Evolutionary conservation across 1,140 invertebrate species (phyloP).

Genomic region (Rhagoletis zephyria): DNA sequence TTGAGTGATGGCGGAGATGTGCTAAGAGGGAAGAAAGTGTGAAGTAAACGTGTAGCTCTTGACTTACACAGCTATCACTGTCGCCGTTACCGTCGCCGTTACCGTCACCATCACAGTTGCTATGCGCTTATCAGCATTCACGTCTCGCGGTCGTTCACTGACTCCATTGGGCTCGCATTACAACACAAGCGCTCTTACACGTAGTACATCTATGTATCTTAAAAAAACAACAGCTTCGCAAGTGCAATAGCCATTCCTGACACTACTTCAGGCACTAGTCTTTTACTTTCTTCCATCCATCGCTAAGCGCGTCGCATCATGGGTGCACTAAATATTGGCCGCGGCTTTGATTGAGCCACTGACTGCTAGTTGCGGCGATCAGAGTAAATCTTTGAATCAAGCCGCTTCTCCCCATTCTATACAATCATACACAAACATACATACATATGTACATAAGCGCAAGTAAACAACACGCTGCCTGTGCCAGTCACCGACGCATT

Average conservation of each 20-base stretch:
- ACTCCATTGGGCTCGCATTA: not conserved
- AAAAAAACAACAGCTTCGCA: not conserved
- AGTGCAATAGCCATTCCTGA: not conserved
- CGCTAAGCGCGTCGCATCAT: not conserved
- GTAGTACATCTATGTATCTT: not conserved
- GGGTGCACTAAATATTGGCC: not conserved
- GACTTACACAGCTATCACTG: not conserved
- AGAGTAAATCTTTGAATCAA: conserved; percentile 18
- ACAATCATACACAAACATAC: too few species aligned
- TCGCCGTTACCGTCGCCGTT: not conserved
- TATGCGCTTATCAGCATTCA: conserved; percentile 9
- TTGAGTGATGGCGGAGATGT: not conserved
- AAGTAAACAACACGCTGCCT: not conserved
- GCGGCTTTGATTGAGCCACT: not conserved
- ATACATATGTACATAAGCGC: not conserved
- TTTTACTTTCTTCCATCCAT: not conserved
- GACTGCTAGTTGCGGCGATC: not conserved
- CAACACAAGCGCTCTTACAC: not conserved
- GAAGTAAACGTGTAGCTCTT: not conserved
- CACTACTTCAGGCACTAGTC: not conserved
- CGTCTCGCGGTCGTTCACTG: conserved; percentile 20
- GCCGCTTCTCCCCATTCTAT: not conserved
- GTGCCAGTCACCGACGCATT: conserved; percentile 21
- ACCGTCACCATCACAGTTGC: not conserved
- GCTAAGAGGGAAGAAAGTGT: too few species aligned